Evolutionary conservation across 2,113 vertebrate species (phyloP).

Genomic region (Phaethornis superciliosus): DNA sequence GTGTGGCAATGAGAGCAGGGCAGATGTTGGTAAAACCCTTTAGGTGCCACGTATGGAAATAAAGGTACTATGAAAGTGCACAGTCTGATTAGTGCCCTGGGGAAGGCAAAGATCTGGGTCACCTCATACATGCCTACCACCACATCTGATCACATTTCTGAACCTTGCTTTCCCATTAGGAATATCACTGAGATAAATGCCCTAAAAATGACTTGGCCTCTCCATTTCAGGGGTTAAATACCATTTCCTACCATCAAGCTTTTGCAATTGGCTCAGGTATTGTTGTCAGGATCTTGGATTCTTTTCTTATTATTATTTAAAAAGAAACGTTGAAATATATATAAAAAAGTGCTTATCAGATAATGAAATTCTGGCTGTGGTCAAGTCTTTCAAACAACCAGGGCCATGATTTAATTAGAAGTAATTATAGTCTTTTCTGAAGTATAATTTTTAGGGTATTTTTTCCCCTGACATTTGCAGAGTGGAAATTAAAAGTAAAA

Average conservation of each 20-base stretch:
- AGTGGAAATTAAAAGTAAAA: conserved; percentile 71
- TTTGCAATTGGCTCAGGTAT: conserved; percentile 54
- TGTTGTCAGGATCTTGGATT: conserved; percentile 22
- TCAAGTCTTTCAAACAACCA: conserved; percentile 71
- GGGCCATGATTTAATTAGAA: conserved; percentile 72
- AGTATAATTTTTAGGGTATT: conserved; percentile 74
- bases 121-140: conserved; percentile 1
- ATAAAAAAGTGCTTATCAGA: conserved; percentile 65
- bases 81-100: not conserved
- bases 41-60: not conserved
- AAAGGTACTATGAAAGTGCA: not conserved
- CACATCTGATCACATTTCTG: conserved; percentile 5
- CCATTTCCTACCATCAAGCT: conserved; percentile 10
- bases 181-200: not conserved
- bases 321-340: conserved; percentile 55
- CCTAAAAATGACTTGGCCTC: conserved; percentile 2
- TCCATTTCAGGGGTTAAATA: not conserved
- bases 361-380: conserved; percentile 73
- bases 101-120: conserved; percentile 50
- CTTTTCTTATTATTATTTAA: conserved; percentile 40
- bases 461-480: conserved; percentile 72
- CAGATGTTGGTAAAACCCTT: not conserved
- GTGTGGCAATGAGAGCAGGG: not conserved
- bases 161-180: not conserved
- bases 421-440: conserved; percentile 75